Evolutionary conservation across 2,113 vertebrate genomes (phyloP).

Genomic region (Mixornis gularis): DNA sequence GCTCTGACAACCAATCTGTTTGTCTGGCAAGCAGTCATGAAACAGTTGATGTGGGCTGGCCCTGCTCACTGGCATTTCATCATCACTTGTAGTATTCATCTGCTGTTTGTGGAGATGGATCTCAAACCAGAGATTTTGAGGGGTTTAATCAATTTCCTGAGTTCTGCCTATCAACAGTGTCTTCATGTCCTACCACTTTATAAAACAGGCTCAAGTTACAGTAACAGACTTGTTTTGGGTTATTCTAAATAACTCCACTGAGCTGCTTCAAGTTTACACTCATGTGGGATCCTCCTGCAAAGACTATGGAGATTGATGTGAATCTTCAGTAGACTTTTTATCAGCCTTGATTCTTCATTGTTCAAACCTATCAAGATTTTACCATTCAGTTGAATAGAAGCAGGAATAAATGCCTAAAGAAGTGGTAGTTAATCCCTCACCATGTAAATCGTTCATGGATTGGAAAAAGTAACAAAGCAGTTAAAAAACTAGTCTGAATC

Average conservation of each 20-base stretch:
- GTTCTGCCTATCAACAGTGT: slow-evolving; percentile 6
- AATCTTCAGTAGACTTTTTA: background rate
- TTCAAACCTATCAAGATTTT: background rate
- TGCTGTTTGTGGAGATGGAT: background rate
- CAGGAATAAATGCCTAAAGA: background rate
- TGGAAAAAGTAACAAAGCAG: background rate
- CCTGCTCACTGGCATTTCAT: background rate
- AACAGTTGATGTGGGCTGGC: background rate
- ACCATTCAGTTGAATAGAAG: background rate
- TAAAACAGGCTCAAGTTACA: slow-evolving; percentile 27
- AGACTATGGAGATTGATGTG: background rate
- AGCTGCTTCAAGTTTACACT: background rate
- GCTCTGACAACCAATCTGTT: background rate
- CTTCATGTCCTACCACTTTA: slow-evolving; percentile 40
- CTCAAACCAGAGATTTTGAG: background rate
- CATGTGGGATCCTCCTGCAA: background rate
- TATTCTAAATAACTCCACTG: background rate
- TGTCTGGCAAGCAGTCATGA: background rate
- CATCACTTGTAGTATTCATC: background rate
- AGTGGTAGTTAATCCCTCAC: background rate
- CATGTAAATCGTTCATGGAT: background rate
- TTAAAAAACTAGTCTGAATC: background rate
- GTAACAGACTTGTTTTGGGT: background rate
- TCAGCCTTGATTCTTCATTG: background rate
- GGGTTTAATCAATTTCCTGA: slow-evolving; percentile 27